Conservation (phyloP, 2,797 vertebrate genomes). For the Anguilla pacifica region DNA sequence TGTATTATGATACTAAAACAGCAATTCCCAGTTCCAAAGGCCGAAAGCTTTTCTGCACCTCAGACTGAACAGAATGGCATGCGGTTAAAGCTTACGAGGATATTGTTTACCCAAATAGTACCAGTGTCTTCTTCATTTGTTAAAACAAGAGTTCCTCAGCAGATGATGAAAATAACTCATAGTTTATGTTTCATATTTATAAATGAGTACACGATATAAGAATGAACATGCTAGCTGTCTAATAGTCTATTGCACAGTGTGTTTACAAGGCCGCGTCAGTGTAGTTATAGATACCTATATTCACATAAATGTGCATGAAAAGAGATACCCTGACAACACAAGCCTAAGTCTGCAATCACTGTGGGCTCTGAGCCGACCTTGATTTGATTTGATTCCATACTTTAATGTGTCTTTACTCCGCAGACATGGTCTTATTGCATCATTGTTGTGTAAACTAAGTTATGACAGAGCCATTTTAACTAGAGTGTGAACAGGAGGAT, state of each 20-base stretch:
- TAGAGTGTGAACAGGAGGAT: not conserved
- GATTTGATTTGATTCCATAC: not conserved
- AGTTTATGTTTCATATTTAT: not conserved
- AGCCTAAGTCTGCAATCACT: not conserved
- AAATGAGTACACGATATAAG: not conserved
- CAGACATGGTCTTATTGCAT: not conserved
- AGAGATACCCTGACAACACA: not conserved
- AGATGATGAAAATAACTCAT: not conserved
- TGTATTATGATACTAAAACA: not conserved
- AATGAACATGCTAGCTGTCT: not conserved
- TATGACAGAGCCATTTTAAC: not conserved
- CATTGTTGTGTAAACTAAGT: not conserved
- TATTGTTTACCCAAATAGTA: not conserved
- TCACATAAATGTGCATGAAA: not conserved
- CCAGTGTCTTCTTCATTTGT: not conserved
- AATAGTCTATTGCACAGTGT: not conserved
- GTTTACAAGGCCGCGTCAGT: not conserved
- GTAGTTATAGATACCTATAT: not conserved
- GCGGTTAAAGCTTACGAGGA: not conserved
- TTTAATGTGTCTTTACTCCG: not conserved
- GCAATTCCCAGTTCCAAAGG: not conserved
- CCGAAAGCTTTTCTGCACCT: not conserved
- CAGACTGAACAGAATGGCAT: not conserved
- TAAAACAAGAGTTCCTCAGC: not conserved
- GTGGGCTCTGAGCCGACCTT: not conserved